Conservation (phyloP, 1,140 invertebrate species). For the Heliconius congener region DNA sequence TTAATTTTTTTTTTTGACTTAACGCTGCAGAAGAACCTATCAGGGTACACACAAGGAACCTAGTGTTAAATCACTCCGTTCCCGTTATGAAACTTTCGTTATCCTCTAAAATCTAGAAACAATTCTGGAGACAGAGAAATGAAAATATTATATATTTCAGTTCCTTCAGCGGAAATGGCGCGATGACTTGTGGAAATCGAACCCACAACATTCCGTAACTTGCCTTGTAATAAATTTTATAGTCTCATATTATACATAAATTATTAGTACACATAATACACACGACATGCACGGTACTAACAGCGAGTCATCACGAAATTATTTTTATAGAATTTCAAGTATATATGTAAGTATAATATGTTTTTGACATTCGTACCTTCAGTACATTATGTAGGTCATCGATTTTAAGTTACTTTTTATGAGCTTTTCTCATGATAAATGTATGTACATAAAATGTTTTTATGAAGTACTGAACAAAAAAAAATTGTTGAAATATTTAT, state of each 20-base stretch:
- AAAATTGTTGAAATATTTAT: background rate
- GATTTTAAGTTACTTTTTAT: background rate
- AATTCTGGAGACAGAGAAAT: no score
- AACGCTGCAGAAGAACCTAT: no score
- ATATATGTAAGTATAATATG: no score
- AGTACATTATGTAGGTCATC: constrained; percentile 3
- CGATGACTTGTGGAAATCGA: no score
- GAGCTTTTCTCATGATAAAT: background rate
- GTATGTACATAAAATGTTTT: background rate
- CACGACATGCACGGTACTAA: background rate
- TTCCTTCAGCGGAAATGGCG: no score
- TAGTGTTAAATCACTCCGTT: no score
- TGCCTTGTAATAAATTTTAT: background rate
- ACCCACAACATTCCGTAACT: no score
- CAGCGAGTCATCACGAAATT: background rate
- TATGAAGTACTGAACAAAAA: background rate
- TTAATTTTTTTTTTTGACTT: no score
- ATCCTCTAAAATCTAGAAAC: no score
- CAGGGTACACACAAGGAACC: no score
- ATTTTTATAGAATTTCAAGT: background rate
- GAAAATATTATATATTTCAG: no score
- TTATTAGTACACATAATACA: background rate
- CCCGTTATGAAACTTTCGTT: no score
- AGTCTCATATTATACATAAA: background rate
- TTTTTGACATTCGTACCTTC: background rate